Evolutionary conservation across 2,113 vertebrate species (phyloP).

Genomic region (Nestor notabilis): DNA sequence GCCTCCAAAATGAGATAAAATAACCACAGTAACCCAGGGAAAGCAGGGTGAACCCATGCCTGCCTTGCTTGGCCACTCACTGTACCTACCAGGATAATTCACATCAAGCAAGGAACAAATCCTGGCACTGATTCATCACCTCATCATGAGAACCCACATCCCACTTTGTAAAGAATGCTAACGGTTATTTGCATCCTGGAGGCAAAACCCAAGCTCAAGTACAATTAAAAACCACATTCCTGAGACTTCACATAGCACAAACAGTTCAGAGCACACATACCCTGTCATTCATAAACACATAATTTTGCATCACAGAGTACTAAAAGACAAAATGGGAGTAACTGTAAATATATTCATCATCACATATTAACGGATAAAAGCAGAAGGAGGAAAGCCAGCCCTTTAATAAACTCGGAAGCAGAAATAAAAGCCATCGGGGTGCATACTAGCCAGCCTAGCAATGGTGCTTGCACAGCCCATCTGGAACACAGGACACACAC

Average conservation of each 20-base stretch:
- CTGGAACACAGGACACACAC: accelerated
- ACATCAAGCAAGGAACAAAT: neutral
- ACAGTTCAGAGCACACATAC: neutral
- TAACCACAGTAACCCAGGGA: neutral
- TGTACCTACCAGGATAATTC: neutral
- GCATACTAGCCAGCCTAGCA: neutral
- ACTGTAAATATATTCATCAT: neutral
- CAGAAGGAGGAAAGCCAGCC: neutral
- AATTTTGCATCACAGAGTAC: neutral
- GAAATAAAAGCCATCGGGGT: neutral
- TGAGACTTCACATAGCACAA: accelerated
- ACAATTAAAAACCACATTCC: neutral
- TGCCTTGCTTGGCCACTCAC: accelerated
- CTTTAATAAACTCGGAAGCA: neutral
- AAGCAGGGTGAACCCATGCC: accelerated
- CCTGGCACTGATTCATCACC: neutral
- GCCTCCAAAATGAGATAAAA: neutral
- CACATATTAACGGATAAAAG: neutral
- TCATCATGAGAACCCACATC: neutral
- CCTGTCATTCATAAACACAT: accelerated
- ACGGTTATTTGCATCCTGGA: neutral
- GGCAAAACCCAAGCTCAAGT: neutral
- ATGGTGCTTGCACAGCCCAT: accelerated
- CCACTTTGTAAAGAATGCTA: neutral
- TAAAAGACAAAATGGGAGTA: neutral